Base-by-base conservation (phyloP, 2,797 vertebrate species). In the Leptodactylus fallax region DNA sequence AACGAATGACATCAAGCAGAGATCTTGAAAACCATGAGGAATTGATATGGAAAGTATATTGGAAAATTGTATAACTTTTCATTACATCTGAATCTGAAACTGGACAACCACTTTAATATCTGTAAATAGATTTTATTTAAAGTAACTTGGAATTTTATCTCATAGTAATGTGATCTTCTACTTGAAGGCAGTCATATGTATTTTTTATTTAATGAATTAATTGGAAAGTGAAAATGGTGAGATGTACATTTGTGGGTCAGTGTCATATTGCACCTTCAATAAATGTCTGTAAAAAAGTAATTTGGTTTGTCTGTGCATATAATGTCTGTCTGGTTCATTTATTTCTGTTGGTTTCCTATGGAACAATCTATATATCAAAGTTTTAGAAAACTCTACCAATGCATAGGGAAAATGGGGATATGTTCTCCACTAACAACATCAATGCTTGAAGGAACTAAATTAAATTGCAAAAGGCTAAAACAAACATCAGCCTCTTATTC, bases 91-190 rank as follows among this genome's bases (percentile, higher is more conserved):
- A 36, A 36, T 36, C 36, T 36, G 36, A 36, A 36, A 36, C 36
- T 36, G 36, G 36, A 36, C n/a, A 36, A 36, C 4, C 36, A 1
- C 36, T 14, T 49, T 58, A 60, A 60, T 72, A 72, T 79, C 16
- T 85, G 82, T 88, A 88, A 88, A 88, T 88, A 85, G 63, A 85
- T 85, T 88, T 88, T 88, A 88, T 88, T 88, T 88, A 85, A 85
- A 69, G 19, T 76, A 56, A 51, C 14, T 36, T 17, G 13, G 21
- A 69, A 19, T 61, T 65, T 16, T 56, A 7, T 79, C 79, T 49
- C 8, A 6, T 71, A 10, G 36, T 14, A 51, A 36, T 21, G 53
- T 84, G 21, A 71, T 25, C 77, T 86, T 56, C 19, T 56, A 45
- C 17, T 53, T 79, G 23, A 78, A 53, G 47, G 72, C 61, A 27